Percentiles rank a stretch among this genome's conserved stretches.
Conservation (phyloP, 2,797 vertebrate species). For the Yasuhikotakia modesta region DNA sequence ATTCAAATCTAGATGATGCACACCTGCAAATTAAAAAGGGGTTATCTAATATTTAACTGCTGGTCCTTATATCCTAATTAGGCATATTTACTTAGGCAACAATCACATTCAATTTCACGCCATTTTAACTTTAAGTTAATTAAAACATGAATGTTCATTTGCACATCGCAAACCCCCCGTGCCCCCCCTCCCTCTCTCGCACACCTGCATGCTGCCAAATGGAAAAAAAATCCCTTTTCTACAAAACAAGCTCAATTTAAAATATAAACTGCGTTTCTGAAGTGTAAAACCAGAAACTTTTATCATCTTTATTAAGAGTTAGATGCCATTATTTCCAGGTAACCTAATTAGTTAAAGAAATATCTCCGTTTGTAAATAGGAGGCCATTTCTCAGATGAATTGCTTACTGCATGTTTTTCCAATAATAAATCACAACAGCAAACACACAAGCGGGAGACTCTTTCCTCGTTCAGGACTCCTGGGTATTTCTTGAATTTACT, state of each 20-base stretch:
- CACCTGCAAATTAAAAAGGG: conserved; percentile 74
- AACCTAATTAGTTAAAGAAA: conserved; percentile 59
- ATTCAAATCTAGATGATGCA: conserved; percentile 66
- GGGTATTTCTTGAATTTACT: conserved; percentile 42
- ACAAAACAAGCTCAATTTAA: conserved; percentile 23
- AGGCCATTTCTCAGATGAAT: conserved; percentile 59
- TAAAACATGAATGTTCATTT: conserved; percentile 80
- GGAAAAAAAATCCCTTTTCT: conserved; percentile 24
- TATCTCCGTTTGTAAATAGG: conserved; percentile 54
- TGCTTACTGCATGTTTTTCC: conserved; percentile 39
- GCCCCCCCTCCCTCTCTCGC: conserved; percentile 31
- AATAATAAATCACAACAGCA: conserved; percentile 50
- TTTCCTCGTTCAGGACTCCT: conserved; percentile 34
- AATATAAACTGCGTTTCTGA: conserved; percentile 56
- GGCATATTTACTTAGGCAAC: conserved; percentile 78
- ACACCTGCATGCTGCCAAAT: conserved; percentile 74
- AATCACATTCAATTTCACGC: conserved; percentile 85
- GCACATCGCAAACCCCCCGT: conserved; percentile 66
- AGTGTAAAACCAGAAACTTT: conserved; percentile 64
- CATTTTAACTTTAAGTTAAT: conserved; percentile 85
- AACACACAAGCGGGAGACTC: conserved; percentile 40
- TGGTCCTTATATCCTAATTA: conserved; percentile 80
- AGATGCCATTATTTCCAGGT: conserved; percentile 46
- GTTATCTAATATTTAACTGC: conserved; percentile 78
- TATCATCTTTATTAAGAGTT: conserved; percentile 56